A percentile compares a stretch with the other conserved stretches of the same genome.
Conservation (phyloP, 2,888 invertebrate genomes). For the Allolobophora icterica region DNA sequence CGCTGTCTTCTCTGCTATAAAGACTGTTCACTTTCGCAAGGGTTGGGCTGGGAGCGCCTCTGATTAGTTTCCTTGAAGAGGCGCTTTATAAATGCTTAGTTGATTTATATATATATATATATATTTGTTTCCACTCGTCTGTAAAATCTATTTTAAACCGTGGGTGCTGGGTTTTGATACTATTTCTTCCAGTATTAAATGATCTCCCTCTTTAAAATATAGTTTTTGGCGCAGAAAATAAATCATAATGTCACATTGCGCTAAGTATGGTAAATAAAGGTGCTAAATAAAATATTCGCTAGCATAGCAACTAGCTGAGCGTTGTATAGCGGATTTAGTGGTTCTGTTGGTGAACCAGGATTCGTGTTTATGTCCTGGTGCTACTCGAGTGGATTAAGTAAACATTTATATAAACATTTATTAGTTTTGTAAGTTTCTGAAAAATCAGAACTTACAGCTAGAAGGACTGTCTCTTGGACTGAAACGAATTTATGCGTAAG, state of each 20-base stretch:
- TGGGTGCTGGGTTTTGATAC: background rate
- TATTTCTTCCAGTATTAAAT: background rate
- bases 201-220: background rate
- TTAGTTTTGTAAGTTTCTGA: background rate
- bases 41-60: no score
- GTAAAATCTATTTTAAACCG: background rate
- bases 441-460: background rate
- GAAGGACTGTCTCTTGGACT: background rate
- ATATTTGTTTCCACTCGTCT: background rate
- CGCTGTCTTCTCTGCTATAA: no score
- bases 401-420: background rate
- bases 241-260: background rate
- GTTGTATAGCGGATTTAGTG: background rate
- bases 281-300: background rate
- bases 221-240: background rate
- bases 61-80: no score
- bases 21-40: no score
- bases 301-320: background rate
- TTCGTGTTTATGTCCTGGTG: conserved; percentile 17
- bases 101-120: no score
- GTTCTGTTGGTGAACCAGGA: background rate
- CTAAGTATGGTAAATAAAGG: background rate
- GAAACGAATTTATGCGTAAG: conserved; percentile 17
- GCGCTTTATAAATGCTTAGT: no score
- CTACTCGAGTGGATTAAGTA: background rate